Evolutionary conservation across 2,113 vertebrate genomes (phyloP), one percentile per base, ranked within the genome.

Genomic region (Bettongia penicillata): DNA sequence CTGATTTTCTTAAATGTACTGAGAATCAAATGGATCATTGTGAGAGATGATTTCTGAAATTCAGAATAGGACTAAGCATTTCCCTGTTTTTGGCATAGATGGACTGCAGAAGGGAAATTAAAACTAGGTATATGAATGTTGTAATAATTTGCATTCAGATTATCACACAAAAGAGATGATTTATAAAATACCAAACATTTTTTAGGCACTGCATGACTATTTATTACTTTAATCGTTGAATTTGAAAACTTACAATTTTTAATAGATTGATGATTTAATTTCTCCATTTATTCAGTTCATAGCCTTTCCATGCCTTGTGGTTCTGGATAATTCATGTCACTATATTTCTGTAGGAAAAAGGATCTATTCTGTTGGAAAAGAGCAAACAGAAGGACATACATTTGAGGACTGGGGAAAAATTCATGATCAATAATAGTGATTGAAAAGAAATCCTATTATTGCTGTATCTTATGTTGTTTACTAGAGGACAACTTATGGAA

Each of bases 41-140:
- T 90, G 96, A 90, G 11, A 96, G 93, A 94, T 94, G 37, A 50
- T 26, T 91, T 37, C 3, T 22, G 90, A 53, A 95, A 93, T 91
- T 52, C 90, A 97, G 90, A 98, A 96, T 22, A 91, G 90, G 53
- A 90, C 52, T 9, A 68, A 95, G 68, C 93, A 50, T 0, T 94
- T n/a, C n/a, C 11, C 37, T 89, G 10, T 55, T 19, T 94, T 93
- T 96, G 94, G 95, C 48, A 96, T 47, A 37, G 49, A 77, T 48
- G 48, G 8, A 91, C 22, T 25, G 68, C 24, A 48, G 0, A 23
- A 10, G 8, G 1, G 93, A 51, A 97, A 12, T 16, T 91, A 94
- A 25, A 96, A 89, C 0, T 50, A 91, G 57, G 57, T 22, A 93
- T 52, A 89, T 19, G 57, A 68, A 31, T 68, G 57, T 68, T 68